Evolutionary conservation across 2,113 vertebrate genomes (phyloP), one percentile per base, ranked within the genome.

Genomic region (Nothobranchius furzeri): DNA sequence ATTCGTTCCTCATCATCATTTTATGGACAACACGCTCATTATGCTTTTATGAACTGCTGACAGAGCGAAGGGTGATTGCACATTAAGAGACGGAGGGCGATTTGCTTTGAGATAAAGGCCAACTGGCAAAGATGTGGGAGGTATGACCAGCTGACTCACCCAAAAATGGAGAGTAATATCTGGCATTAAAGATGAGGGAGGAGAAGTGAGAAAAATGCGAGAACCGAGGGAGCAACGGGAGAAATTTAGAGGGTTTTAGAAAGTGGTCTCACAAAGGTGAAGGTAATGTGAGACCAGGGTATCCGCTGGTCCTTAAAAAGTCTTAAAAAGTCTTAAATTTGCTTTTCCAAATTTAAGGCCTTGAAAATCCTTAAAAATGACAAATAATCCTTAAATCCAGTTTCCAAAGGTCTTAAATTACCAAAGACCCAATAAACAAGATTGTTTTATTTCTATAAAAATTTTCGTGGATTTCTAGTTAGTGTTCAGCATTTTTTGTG

Each of bases 31-130:
- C 67, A 71, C 77, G 76, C 77, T 85, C 82, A 83, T 88, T 88
- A 88, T 76, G 70, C 66, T 67, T 66, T 70, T 74, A 79, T 82
- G 79, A 85, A 74, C 62, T 84, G 75, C 82, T 87, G 87, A 88
- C 73, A 40, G 83, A 72, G 84, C 1, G 14, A 36, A 25, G 61
- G 65, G 64, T 35, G 75, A 73, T 71, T 54, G 70, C 63, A 73
- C 64, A 42, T 9, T 3, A 17, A 57, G 46, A 60, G 60, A 73
- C 60, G 2, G 64, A 60, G 50, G 54, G 56, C 13, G 50, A 56
- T 0, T 46, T 40, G 55, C 25, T 45, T 42, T 25, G 64, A 52
- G 68, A 66, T 46, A 42, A 63, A 71, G 8, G 62, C 47, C 58
- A 53, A 77, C 46, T 53, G 70, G 46, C 52, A 64, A 25, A 53